Conservation (phyloP, 2,113 vertebrate genomes). For the Lontra canadensis region DNA sequence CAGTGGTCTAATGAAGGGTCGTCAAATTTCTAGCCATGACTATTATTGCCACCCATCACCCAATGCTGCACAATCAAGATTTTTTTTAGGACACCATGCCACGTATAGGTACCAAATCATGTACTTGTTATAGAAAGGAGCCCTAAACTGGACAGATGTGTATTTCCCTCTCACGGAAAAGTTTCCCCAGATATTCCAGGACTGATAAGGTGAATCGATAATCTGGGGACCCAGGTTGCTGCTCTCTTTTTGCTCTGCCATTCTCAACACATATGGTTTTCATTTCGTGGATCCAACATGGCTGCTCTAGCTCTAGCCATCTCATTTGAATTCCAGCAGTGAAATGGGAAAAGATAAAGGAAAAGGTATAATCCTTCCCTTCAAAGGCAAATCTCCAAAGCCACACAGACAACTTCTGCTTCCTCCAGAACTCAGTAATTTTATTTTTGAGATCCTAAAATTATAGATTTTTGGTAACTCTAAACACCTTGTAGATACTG, state of each 20-base stretch:
- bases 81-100: background rate
- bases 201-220: background rate
- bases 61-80: background rate
- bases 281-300: background rate
- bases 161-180: background rate
- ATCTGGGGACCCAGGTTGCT: background rate
- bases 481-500: background rate
- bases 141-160: background rate
- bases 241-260: background rate
- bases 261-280: background rate
- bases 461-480: background rate
- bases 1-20: background rate
- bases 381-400: background rate
- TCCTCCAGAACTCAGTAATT: background rate
- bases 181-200: background rate
- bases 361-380: background rate
- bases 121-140: background rate
- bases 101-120: background rate
- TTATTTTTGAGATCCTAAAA: constrained; percentile 12
- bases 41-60: background rate
- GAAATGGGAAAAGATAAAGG: background rate
- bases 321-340: background rate
- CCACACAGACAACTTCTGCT: background rate
- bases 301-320: background rate
- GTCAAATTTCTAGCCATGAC: background rate